A percentile compares a stretch with the other conserved stretches of the same genome.
Evolutionary conservation across 2,797 vertebrate species (phyloP).

Genomic region (Mastacembelus armatus): DNA sequence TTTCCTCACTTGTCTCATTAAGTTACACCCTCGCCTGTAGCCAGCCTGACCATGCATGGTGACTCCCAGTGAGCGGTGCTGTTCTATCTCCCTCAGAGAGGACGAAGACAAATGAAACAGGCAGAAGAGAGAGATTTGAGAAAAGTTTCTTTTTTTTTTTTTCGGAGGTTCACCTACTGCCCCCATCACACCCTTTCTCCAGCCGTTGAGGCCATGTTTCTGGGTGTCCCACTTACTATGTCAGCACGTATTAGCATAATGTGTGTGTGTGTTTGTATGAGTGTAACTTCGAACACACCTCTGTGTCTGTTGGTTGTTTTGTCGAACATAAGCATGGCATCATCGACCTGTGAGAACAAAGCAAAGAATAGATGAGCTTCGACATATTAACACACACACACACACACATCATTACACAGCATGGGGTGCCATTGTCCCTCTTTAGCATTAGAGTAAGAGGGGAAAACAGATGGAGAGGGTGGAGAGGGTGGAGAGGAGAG

Average conservation of each 20-base stretch:
- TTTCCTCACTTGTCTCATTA: constrained; percentile 49
- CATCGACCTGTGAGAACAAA: constrained; percentile 92
- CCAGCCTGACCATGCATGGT: constrained; percentile 45
- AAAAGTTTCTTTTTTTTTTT: background rate
- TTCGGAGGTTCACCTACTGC: constrained; percentile 20
- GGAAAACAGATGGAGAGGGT: constrained; percentile 82
- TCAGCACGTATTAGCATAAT: constrained; percentile 32
- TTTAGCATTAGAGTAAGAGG: constrained; percentile 71
- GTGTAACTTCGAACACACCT: constrained; percentile 81
- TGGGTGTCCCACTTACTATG: constrained; percentile 7
- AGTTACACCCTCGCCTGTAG: constrained; percentile 45
- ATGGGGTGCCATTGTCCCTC: constrained; percentile 82
- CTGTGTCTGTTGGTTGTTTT: constrained; percentile 99
- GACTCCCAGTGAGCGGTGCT: constrained; percentile 50
- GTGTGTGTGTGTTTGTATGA: constrained; percentile 25
- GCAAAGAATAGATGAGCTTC: constrained; percentile 70
- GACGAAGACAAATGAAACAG: constrained; percentile 47
- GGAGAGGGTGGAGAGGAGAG: constrained; percentile 57
- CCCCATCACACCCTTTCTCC: constrained; percentile 29
- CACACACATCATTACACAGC: constrained; percentile 77
- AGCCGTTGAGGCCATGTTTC: constrained; percentile 13
- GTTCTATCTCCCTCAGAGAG: constrained; percentile 23
- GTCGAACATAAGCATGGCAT: constrained; percentile 99
- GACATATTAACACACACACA: constrained; percentile 58
- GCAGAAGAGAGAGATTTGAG: constrained; percentile 14